Evolutionary conservation across 92 coral and sea anemone genomes (phyloP), one percentile per base, ranked within the genome.

Genomic region (Chrysogorgia sp.): DNA sequence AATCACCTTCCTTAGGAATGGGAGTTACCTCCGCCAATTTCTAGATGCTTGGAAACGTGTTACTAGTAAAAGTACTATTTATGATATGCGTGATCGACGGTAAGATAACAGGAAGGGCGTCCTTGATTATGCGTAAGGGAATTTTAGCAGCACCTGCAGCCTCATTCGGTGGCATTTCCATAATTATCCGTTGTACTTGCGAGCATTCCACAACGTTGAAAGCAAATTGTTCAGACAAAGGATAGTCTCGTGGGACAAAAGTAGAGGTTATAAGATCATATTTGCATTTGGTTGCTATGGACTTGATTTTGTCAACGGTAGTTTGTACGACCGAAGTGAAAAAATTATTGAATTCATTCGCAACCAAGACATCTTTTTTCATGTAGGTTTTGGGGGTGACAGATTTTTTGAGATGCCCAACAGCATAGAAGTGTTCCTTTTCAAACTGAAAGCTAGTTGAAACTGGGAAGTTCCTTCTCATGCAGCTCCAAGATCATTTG

Each of bases 71-170:
- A 12, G 80, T 13, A 17, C 33, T 0, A 63, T 35, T 35, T 49
- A 75, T 64, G 34, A 75, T 37, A 17, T 76, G 65, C 21, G 29
- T 37, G 7, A 33, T 82, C 10, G 86, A 48, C 10, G 82, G 75
- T 58, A 63, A 47, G 40, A 76, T 76, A 64, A 40, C 82, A 23
- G 83, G 40, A 23, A 48, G 76, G 53, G 70, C 66, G 31, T 76
- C 83, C n/a, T 76, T 76, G 25, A 83, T 53, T 67, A 76, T 70
- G 57, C 63, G 70, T 52, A 58, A 1, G 47, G 86, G 60, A 43
- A 82, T 35, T 34, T 72, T 82, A 64, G 60, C 81, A 33, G 26
- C 61, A 0, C 81, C 70, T 32, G 85, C 69, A 22, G 80, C 60
- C 48, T 81, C 70, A 26, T 71, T 59, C 35, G 29, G 67, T 22